phyloP scores from a whole-genome alignment of 2,888 invertebrate genomes.

The Lasioglossum morio region DNA sequence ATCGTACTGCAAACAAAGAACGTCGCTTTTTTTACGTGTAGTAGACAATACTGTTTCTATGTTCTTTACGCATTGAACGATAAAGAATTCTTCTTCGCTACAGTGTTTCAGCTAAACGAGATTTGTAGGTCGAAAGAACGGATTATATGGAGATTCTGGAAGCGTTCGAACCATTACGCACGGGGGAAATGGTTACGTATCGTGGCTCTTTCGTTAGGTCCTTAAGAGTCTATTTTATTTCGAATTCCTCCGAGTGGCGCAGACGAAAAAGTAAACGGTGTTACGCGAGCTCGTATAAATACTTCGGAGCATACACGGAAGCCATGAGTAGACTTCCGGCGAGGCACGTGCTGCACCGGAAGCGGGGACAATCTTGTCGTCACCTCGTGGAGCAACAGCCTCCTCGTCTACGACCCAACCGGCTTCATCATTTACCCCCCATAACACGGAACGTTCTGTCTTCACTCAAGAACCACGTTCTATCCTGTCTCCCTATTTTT shows the following conservation, averaged over 20 bases:
- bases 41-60: no score
- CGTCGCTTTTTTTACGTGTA: no score
- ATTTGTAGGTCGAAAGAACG: background rate
- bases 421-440: constrained; percentile 36
- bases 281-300: constrained; percentile 47
- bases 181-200: background rate
- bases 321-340: constrained; percentile 72
- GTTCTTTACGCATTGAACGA: background rate
- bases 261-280: constrained; percentile 37
- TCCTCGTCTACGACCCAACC: constrained; percentile 39
- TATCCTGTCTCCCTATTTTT: constrained; percentile 67
- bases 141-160: background rate
- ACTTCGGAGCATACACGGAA: constrained; percentile 41
- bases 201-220: background rate
- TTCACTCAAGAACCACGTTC: constrained; percentile 56
- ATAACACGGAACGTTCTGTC: constrained; percentile 55
- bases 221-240: background rate
- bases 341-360: constrained; percentile 78
- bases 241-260: constrained; percentile 24
- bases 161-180: background rate
- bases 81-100: background rate
- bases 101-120: background rate
- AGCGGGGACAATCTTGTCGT: constrained; percentile 74
- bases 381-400: constrained; percentile 60
- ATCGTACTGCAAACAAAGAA: no score